phyloP scores from a whole-genome alignment of 2,888 invertebrate species.

The Lymantria dispar region DNA sequence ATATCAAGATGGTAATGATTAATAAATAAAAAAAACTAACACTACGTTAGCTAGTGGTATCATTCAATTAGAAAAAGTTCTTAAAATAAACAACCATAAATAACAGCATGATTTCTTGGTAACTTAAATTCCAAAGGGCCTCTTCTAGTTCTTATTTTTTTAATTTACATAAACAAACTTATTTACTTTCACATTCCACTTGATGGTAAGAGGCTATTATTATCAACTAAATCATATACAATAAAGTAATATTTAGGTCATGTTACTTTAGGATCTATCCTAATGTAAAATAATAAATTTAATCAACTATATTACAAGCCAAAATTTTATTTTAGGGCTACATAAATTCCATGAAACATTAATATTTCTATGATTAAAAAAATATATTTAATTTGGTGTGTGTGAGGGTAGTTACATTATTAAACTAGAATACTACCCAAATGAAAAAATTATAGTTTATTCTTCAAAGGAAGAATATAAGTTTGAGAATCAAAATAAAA shows the following conservation, averaged over 20 bases:
- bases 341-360: not conserved
- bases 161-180: too few species aligned
- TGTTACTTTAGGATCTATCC: not conserved
- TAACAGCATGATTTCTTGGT: constrained; percentile 26
- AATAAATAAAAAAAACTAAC: not conserved
- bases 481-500: too few species aligned
- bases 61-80: not conserved
- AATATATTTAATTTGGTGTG: not conserved
- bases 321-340: not conserved
- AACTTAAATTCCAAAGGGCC: constrained; percentile 28
- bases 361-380: not conserved
- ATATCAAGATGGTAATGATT: too few species aligned
- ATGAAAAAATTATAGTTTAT: too few species aligned
- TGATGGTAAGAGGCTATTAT: not conserved
- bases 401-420: not conserved
- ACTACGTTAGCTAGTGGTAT: not conserved
- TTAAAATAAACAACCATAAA: not conserved
- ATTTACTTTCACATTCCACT: constrained; percentile 21
- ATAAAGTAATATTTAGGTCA: not conserved
- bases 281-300: not conserved
- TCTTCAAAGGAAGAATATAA: too few species aligned
- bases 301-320: not conserved
- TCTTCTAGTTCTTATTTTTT: not conserved
- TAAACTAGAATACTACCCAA: not conserved
- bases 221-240: not conserved